These are phyloP conservation scores for Equus przewalskii DNA, from an alignment of 2,113 vertebrate species.

Conservation along the genomic window DNA sequence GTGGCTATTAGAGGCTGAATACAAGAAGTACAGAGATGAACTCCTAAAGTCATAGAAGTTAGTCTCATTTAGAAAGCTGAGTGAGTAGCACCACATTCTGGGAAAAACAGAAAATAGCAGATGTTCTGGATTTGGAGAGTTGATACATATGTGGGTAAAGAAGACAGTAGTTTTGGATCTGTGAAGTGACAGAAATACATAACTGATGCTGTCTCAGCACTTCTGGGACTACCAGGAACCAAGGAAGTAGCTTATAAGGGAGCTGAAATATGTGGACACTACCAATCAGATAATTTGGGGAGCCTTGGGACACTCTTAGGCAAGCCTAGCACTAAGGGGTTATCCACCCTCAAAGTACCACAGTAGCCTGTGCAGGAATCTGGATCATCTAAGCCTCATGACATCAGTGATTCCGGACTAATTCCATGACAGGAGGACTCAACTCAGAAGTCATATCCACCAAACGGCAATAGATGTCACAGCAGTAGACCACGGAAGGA, in stretches of 20 bases:
- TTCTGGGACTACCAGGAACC: neutral
- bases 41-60: neutral
- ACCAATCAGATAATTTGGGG: neutral
- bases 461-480: neutral
- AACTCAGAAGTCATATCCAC: neutral
- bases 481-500: neutral
- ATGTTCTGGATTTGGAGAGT: neutral
- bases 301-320: neutral
- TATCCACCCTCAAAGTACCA: neutral
- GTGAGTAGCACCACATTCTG: neutral
- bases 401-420: neutral
- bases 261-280: neutral
- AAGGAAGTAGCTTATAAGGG: neutral
- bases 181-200: neutral
- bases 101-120: neutral
- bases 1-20: neutral
- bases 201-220: neutral
- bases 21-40: neutral
- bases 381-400: neutral
- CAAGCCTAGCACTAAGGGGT: neutral
- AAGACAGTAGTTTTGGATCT: neutral
- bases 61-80: neutral
- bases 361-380: neutral
- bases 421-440: neutral
- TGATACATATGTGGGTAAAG: neutral